Conservation (phyloP, 2,797 vertebrate genomes). For the Typhlichthys subterraneus region DNA sequence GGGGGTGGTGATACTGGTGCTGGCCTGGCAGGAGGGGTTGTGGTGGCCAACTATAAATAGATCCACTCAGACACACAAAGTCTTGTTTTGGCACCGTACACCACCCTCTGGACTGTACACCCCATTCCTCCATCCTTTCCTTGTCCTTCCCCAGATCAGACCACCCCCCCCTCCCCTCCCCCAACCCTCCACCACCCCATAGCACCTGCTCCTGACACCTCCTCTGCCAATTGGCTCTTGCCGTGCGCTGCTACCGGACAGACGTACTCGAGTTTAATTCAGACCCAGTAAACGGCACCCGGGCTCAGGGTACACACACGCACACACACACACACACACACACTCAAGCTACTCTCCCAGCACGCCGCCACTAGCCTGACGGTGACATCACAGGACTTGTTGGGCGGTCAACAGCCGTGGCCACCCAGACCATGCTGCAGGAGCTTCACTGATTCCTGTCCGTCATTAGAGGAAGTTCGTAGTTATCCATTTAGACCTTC, state of each 20-base stretch:
- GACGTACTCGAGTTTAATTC: conserved; percentile 67
- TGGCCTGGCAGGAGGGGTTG: conserved; percentile 60
- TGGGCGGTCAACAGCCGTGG: conserved; percentile 1
- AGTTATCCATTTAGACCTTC: background rate
- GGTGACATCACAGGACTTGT: background rate
- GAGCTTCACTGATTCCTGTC: background rate
- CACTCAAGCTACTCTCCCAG: background rate
- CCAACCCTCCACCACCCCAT: conserved; percentile 65
- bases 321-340: conserved; percentile 25
- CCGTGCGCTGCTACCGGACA: conserved; percentile 72
- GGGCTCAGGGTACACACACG: conserved; percentile 43
- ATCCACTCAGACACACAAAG: conserved; percentile 72
- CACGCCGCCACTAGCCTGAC: conserved; percentile 7
- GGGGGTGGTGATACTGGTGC: conserved; percentile 63
- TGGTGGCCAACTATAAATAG: conserved; percentile 75
- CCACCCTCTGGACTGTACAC: conserved; percentile 66
- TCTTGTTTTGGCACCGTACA: conserved; percentile 62
- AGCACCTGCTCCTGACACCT: conserved; percentile 79
- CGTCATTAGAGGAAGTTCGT: background rate
- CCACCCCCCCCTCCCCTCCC: conserved; percentile 60
- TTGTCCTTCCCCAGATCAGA: conserved; percentile 67
- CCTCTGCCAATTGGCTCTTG: conserved; percentile 80
- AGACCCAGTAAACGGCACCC: conserved; percentile 59
- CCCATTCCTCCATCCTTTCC: conserved; percentile 52
- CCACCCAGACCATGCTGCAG: background rate